A percentile compares a stretch with the other conserved stretches of the same genome.
Conservation (phyloP, 1,140 invertebrate species). For the Latrodectus geometricus region DNA sequence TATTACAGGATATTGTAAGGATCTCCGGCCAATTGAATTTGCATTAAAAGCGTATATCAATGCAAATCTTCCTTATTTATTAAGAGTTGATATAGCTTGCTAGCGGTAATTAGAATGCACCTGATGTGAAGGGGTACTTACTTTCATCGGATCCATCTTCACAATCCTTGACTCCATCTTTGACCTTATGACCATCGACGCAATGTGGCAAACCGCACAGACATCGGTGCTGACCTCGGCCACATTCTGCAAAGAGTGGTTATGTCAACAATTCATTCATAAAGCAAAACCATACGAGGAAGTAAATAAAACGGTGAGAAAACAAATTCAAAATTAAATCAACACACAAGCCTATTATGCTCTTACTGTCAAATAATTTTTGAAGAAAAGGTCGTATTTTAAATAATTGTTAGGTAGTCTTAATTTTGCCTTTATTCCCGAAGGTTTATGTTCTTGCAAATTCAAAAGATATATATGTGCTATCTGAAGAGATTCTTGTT, state of each 20-base stretch:
- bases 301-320: background rate
- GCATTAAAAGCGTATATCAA: background rate
- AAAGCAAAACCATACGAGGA: background rate
- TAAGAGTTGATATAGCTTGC: too few species aligned
- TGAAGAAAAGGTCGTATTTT: too few species aligned
- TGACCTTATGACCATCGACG: slow-evolving; percentile 40
- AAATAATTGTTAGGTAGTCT: too few species aligned
- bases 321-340: too few species aligned
- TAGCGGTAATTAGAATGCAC: too few species aligned
- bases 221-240: slow-evolving; percentile 47
- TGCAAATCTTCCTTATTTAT: background rate
- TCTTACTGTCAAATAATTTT: too few species aligned
- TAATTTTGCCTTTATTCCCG: too few species aligned
- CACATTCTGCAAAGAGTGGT: slow-evolving; percentile 42
- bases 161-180: slow-evolving; percentile 61
- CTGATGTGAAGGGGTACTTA: background rate
- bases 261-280: background rate
- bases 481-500: too few species aligned
- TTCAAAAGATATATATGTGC: too few species aligned
- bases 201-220: slow-evolving; percentile 57
- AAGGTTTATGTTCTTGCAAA: too few species aligned
- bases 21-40: background rate
- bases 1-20: too few species aligned
- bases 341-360: too few species aligned
- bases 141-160: slow-evolving; percentile 62